Conservation (phyloP, 2,113 vertebrate species). For the Egretta garzetta region DNA sequence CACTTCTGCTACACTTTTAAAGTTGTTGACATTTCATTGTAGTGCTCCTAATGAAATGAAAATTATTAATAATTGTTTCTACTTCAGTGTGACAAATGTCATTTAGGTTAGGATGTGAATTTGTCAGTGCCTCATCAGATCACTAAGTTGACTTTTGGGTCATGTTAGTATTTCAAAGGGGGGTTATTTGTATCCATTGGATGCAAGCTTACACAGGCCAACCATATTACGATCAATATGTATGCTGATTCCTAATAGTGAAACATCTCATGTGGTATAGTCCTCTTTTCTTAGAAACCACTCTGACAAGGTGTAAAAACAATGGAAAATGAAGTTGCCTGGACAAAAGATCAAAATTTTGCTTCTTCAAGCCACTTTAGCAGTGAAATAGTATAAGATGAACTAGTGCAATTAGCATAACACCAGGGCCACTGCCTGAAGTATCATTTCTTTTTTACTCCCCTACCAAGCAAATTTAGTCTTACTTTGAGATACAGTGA, state of each 20-base stretch:
- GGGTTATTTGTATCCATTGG: not conserved
- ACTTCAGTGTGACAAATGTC: conserved; percentile 82
- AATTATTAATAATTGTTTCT: conserved; percentile 83
- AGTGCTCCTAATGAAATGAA: conserved; percentile 82
- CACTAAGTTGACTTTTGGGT: conserved; percentile 9
- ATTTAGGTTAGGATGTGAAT: conserved; percentile 68
- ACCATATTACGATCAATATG: too few species aligned
- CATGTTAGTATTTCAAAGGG: not conserved
- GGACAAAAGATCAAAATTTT: not conserved
- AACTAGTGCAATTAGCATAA: not conserved
- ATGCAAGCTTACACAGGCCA: not conserved
- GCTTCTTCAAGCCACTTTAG: not conserved
- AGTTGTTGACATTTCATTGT: conserved; percentile 86
- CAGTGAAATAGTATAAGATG: not conserved
- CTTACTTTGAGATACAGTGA: not conserved
- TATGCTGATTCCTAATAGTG: not conserved
- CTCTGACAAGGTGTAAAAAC: not conserved
- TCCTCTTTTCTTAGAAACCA: not conserved
- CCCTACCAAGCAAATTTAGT: not conserved
- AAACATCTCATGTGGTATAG: not conserved
- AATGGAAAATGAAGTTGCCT: not conserved
- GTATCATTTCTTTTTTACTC: not conserved
- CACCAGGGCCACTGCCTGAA: not conserved
- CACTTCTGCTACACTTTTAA: conserved; percentile 76
- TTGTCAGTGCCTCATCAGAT: conserved; percentile 35